A percentile compares a stretch with the other conserved stretches of the same genome.
These are phyloP conservation scores for Pterois miles DNA, from an alignment of 2,797 vertebrate genomes.

Conservation along the genomic window DNA sequence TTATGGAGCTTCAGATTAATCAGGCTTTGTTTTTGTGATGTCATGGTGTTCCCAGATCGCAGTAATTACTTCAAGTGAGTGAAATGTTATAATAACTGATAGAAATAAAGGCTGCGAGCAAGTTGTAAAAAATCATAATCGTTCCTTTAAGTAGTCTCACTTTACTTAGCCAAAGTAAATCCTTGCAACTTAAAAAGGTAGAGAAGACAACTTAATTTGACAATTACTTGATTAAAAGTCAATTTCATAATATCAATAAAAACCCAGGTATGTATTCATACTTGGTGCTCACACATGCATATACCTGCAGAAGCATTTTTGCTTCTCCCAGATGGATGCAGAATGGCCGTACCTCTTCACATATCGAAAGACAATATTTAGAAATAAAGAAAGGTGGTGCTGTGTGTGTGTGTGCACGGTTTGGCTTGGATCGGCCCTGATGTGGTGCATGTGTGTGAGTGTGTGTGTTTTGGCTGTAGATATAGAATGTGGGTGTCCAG, in stretches of 20 bases:
- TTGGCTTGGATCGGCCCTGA: slow-evolving; percentile 50
- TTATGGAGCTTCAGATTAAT: neutral
- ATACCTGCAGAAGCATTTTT: slow-evolving; percentile 39
- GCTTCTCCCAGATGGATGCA: slow-evolving; percentile 36
- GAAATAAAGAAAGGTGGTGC: slow-evolving; percentile 58
- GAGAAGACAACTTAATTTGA: neutral
- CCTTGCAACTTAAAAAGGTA: neutral
- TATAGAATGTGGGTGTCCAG: slow-evolving; percentile 53
- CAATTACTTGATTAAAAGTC: neutral
- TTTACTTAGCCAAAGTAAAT: slow-evolving; percentile 2
- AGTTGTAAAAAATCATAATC: neutral
- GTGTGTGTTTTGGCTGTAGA: slow-evolving; percentile 35
- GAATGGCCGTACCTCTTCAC: slow-evolving; percentile 3
- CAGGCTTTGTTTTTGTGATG: neutral
- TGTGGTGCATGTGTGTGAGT: neutral
- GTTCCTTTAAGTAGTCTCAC: neutral
- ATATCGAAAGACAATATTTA: slow-evolving; percentile 52
- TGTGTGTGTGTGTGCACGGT: slow-evolving; percentile 54
- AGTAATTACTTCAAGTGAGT: neutral
- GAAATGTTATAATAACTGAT: neutral
- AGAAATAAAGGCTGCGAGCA: neutral
- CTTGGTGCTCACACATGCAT: neutral
- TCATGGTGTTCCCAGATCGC: neutral
- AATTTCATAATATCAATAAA: slow-evolving; percentile 1
- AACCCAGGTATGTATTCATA: neutral